Evolutionary conservation across 2,113 vertebrate species (phyloP).

Genomic region (Saguinus imperator): DNA sequence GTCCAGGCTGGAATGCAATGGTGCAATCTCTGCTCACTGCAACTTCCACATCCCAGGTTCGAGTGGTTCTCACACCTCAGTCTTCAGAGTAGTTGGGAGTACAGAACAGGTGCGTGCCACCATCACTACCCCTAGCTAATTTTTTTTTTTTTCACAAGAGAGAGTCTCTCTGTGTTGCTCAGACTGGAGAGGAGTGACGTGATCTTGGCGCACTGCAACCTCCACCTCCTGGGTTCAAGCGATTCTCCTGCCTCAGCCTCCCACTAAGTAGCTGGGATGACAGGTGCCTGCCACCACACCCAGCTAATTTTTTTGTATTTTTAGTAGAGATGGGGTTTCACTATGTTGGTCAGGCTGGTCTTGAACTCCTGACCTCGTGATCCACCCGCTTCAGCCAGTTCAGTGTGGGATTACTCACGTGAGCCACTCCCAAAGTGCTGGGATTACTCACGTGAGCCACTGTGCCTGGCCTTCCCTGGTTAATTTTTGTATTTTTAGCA

Average conservation of each 20-base stretch:
- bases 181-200: neutral
- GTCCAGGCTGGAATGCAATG: no score
- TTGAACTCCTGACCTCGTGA: neutral
- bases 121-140: neutral
- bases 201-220: neutral
- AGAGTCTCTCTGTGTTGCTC: neutral
- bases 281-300: neutral
- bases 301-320: neutral
- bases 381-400: neutral
- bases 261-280: neutral
- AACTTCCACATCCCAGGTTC: neutral
- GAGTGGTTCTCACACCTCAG: neutral
- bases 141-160: neutral
- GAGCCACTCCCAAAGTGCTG: neutral
- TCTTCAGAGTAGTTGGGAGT: neutral
- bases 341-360: neutral
- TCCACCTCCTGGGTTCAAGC: neutral
- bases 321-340: neutral
- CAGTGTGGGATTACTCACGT: neutral
- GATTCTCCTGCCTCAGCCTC: neutral
- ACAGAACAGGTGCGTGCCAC: neutral
- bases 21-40: neutral
- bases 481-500: no score
- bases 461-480: no score
- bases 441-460: neutral